Percentiles rank a stretch among this genome's conserved stretches.
phyloP scores from a whole-genome alignment of 2,888 invertebrate genomes.

The Opisthograptis luteolata region DNA sequence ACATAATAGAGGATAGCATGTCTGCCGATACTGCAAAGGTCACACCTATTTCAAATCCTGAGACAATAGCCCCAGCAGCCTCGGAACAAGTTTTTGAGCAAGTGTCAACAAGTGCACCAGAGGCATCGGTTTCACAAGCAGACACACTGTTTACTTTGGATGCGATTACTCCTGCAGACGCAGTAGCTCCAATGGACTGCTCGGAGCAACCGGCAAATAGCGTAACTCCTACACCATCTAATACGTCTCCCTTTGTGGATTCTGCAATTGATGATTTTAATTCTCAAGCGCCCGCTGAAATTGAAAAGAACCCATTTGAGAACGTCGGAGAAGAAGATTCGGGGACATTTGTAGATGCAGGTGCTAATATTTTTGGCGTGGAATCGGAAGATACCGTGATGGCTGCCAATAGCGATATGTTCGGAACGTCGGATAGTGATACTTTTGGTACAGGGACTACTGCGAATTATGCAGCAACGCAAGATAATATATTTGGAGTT shows the following conservation, averaged over 20 bases:
- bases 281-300: constrained; percentile 38
- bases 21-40: constrained; percentile 42
- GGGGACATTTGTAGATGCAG: constrained; percentile 38
- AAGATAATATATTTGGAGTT: constrained; percentile 46
- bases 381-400: constrained; percentile 48
- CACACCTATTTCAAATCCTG: constrained; percentile 42
- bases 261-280: constrained; percentile 44
- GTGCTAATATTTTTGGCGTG: constrained; percentile 52
- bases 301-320: constrained; percentile 72
- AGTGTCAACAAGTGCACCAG: constrained; percentile 7
- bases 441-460: constrained; percentile 34
- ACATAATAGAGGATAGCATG: constrained; percentile 73
- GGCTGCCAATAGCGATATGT: constrained; percentile 37
- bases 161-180: constrained; percentile 22
- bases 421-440: constrained; percentile 38
- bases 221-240: constrained; percentile 41
- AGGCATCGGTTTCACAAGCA: constrained; percentile 16
- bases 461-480: constrained; percentile 21
- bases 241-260: constrained; percentile 65
- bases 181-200: constrained; percentile 66
- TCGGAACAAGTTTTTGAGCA: constrained; percentile 22
- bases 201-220: constrained; percentile 56
- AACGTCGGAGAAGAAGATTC: constrained; percentile 39
- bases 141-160: constrained; percentile 21
- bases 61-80: constrained; percentile 26